These are phyloP conservation scores for Drosophila anomalata DNA, from an alignment of 2,888 invertebrate species.

Conservation along the genomic window DNA sequence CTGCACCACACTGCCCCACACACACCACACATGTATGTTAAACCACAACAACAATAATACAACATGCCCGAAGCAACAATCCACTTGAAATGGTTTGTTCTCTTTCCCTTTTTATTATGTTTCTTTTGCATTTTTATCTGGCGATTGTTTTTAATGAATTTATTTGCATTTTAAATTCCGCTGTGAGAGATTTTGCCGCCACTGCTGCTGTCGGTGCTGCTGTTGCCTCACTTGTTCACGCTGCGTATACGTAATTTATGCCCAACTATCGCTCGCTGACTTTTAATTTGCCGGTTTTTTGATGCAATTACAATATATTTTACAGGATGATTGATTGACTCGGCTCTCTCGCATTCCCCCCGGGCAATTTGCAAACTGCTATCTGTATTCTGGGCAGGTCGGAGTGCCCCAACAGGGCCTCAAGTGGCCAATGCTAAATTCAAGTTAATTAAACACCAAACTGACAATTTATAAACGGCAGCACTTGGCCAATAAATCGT, in stretches of 20 bases:
- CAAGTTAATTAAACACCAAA: slow-evolving; percentile 30
- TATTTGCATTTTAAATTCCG: slow-evolving; percentile 58
- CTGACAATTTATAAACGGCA: slow-evolving; percentile 2
- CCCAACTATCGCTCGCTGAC: slow-evolving; percentile 29
- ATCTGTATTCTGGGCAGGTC: slow-evolving; percentile 1
- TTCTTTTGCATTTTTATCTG: slow-evolving; percentile 41
- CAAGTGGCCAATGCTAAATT: slow-evolving; percentile 33
- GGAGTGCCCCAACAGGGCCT: slow-evolving; percentile 9
- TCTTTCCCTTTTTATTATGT: slow-evolving; percentile 3
- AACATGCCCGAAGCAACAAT: background rate
- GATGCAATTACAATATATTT: slow-evolving; percentile 45
- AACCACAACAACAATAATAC: slow-evolving; percentile 19
- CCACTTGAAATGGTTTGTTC: slow-evolving; percentile 22
- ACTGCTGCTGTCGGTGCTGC: slow-evolving; percentile 7
- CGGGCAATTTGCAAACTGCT: slow-evolving; percentile 3
- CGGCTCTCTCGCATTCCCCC: slow-evolving; percentile 18
- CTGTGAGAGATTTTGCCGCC: slow-evolving; percentile 36
- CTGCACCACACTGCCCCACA: background rate
- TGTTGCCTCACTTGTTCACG: slow-evolving; percentile 39
- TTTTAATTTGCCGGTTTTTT: slow-evolving; percentile 27
- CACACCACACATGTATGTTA: slow-evolving; percentile 26
- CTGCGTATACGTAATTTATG: slow-evolving; percentile 51
- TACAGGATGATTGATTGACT: slow-evolving; percentile 51
- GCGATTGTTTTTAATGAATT: slow-evolving; percentile 55
- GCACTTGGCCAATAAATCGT: slow-evolving; percentile 13